Evolutionary conservation across 2,113 vertebrate genomes (phyloP).

Genomic region (Mugil cephalus): DNA sequence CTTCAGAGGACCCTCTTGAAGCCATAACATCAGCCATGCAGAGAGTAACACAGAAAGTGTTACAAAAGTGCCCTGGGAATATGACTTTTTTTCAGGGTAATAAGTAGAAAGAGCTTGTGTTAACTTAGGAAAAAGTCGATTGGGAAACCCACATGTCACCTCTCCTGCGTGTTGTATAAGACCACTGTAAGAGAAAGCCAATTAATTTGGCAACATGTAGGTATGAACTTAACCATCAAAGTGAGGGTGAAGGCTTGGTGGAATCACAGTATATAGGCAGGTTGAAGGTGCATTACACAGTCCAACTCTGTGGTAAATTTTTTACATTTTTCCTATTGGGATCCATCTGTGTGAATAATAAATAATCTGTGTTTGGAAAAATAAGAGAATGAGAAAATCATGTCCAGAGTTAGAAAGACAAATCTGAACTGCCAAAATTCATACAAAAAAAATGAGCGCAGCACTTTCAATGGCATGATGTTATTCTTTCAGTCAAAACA

Average conservation of each 20-base stretch:
- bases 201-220: slow-evolving; percentile 26
- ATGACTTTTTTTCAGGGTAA: slow-evolving; percentile 76
- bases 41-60: slow-evolving; percentile 73
- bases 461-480: background rate
- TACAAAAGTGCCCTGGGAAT: slow-evolving; percentile 79
- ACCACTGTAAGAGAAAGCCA: slow-evolving; percentile 31
- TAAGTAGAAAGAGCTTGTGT: slow-evolving; percentile 69
- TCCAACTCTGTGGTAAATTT: background rate
- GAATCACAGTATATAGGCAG: background rate
- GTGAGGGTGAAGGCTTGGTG: background rate
- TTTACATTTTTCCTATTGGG: background rate
- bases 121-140: slow-evolving; percentile 72
- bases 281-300: slow-evolving; percentile 11
- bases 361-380: slow-evolving; percentile 4
- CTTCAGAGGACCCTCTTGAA: slow-evolving; percentile 83
- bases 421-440: background rate
- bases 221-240: slow-evolving; percentile 22
- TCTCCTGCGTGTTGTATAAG: slow-evolving; percentile 43
- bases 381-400: background rate
- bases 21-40: slow-evolving; percentile 81
- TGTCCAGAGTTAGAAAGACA: background rate
- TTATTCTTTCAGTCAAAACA: slow-evolving; percentile 9
- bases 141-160: slow-evolving; percentile 62
- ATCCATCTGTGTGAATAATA: background rate
- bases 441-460: background rate